Base-by-base conservation (phyloP, 2,888 invertebrate species). In the Tineola bisselliella region DNA sequence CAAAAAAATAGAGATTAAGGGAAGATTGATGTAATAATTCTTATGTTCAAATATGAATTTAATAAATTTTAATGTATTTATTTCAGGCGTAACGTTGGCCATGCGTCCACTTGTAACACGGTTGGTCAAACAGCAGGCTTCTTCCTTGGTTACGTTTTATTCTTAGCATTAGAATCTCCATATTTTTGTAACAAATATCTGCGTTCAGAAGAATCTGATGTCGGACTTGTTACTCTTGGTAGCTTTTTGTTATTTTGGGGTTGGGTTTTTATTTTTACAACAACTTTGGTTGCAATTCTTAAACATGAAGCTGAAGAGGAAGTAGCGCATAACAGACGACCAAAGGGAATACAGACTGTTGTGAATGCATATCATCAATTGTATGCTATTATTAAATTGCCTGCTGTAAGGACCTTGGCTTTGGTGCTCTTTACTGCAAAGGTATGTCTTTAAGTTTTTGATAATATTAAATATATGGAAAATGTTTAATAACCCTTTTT, bases 41-140 rank as follows among this genome's bases (percentile, higher is more conserved):
- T 61, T 56, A 17, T 19, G 12, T 61, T 13, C 4, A 52, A 11
- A 52, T 31, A 58, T 31, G 11, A 31, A 31, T n/a, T 31, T 10
- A 6, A 17, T 11, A 58, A 4, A 33, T 44, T 44, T 12, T 12
- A 44, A 3, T 48, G 2, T 15, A 15, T 59, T 4, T 18, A 65
- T 88, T 88, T 56, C 75, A 94, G 94, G 67, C 89, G 92, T 69
- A 99, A 99, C 84, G 97, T 99, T 4, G 97, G 96, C 1, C 97
- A 99, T 87, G 99, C 99, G 0, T 99, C 99, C 1, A 99, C 99
- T 0, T 99, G 99, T 75, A 99, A 99, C 75, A 95, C 96, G 68
- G 97, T 99, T 0, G 99, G 99, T 2, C 99, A 99, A 87, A 99
- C 98, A 0, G 95, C 97, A 43, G 99, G 99, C 0, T 98, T 94